Percentiles rank a stretch among this genome's conserved stretches.
phyloP scores from a whole-genome alignment of 2,888 invertebrate genomes.

The Neoitamus cyanurus region DNA sequence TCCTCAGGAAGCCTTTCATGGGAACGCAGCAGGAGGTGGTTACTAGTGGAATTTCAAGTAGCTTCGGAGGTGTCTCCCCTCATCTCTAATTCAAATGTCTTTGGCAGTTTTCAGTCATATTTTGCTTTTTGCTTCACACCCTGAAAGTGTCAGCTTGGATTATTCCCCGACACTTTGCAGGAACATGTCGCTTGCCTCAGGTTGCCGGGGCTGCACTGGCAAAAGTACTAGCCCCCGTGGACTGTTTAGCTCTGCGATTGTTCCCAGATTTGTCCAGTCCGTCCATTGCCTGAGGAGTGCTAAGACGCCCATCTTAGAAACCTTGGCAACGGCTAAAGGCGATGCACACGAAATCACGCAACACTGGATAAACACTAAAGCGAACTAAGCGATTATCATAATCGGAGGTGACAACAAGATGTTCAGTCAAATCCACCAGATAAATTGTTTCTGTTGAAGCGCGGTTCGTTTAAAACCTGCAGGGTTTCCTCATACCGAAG shows the following conservation, averaged over 20 bases:
- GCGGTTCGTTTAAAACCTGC: background rate
- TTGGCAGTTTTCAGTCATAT: background rate
- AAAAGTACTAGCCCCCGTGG: background rate
- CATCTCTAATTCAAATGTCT: conserved; percentile 13
- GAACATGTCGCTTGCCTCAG: background rate
- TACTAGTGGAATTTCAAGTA: conserved; percentile 13
- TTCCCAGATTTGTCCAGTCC: background rate
- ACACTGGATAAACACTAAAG: conserved; percentile 53
- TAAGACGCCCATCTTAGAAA: conserved; percentile 14
- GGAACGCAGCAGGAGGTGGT: conserved; percentile 25
- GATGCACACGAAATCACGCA: conserved; percentile 46
- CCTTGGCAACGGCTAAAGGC: background rate
- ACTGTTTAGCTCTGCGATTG: background rate
- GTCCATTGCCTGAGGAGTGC: background rate
- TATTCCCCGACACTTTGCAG: background rate
- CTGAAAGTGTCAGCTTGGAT: conserved; percentile 22
- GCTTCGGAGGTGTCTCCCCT: background rate
- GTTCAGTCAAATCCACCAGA: conserved; percentile 50
- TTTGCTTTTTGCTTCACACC: conserved; percentile 20
- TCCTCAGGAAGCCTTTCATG: conserved; percentile 25
- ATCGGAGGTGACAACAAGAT: conserved; percentile 54
- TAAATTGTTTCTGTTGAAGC: conserved; percentile 50
- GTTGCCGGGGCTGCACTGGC: background rate
- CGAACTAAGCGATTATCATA: conserved; percentile 53
- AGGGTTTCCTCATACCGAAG: background rate